Evolutionary conservation across 2,113 vertebrate genomes (phyloP), one percentile per base, ranked within the genome.

Genomic region (Larimichthys polyactis): DNA sequence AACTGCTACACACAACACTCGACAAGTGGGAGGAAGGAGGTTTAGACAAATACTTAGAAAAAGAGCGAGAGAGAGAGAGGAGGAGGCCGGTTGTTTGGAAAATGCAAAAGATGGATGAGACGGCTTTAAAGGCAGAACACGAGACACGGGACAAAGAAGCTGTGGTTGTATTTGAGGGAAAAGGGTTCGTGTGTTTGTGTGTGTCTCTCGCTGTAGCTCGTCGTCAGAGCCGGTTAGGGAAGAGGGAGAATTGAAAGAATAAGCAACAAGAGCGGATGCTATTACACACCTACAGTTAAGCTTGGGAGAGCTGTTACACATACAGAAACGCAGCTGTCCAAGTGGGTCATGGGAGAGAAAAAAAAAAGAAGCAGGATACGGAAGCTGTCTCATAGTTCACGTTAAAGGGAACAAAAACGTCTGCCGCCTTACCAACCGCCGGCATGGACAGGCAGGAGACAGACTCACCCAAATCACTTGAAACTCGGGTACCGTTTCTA

Each of bases 261-360:
- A 60, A 68, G 58, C 36, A 36, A 36, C 4, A 36, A 57, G 66
- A 70, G 11, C 27, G 69, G 77, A 87, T 83, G 72, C 55, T 78
- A 49, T 84, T 71, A 51, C 72, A 87, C 59, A 70, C 63, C 80
- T 65, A 49, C 68, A 27, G 71, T 75, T n/a, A 24, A 86, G 68
- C 89, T 70, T 43, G 14, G 58, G 67, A 86, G 49, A 65, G 57
- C 32, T 5, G 32, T 74, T 68, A 62, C 51, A 74, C 65, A 64
- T 44, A 40, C 55, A 66, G 54, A 19, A 49, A 15, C 43, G 19
- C 43, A 17, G 54, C 76, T 49, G 77, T 4, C 79, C 79, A 87
- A 87, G 48, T 83, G 79, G 79, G 84, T 82, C 73, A 83, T 58
- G 81, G 78, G 43, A 59, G 10, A 12, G 12, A 68, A 83, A 78